Conservation (phyloP, 2,888 invertebrate species). For the Pomacea canaliculata region DNA sequence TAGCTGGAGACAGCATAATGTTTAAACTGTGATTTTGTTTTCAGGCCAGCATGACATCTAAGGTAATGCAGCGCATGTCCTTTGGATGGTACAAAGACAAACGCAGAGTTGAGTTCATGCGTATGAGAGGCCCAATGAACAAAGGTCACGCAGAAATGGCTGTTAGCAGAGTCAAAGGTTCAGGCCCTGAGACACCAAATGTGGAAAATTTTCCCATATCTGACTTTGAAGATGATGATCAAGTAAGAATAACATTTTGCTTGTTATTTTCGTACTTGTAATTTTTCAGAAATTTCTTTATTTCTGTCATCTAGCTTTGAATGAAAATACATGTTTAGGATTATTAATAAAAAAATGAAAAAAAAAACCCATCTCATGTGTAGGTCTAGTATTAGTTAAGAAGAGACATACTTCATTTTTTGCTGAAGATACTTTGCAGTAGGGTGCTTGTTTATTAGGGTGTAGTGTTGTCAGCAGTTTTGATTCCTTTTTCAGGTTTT, state of each 20-base stretch:
- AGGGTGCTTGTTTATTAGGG: too few relatives aligned
- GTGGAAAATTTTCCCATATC: slow-evolving; percentile 62
- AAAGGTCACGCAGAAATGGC: slow-evolving; percentile 97
- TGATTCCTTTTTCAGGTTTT: too few relatives aligned
- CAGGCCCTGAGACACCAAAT: slow-evolving; percentile 95
- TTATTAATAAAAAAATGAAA: too few relatives aligned
- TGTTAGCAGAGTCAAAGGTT: slow-evolving; percentile 73
- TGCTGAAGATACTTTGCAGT: too few relatives aligned
- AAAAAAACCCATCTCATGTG: too few relatives aligned
- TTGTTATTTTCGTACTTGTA: too few relatives aligned
- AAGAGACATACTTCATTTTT: too few relatives aligned
- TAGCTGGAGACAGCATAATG: not conserved
- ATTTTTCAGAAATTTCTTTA: too few relatives aligned
- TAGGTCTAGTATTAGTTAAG: too few relatives aligned
- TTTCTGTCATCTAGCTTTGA: too few relatives aligned
- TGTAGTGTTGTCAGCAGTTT: too few relatives aligned
- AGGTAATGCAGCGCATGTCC: slow-evolving; percentile 95
- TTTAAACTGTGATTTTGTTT: slow-evolving; percentile 27
- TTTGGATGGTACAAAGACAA: slow-evolving; percentile 80
- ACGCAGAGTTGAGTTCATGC: slow-evolving; percentile 92
- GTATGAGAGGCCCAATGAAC: slow-evolving; percentile 97
- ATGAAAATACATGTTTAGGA: too few relatives aligned
- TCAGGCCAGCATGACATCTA: slow-evolving; percentile 91
- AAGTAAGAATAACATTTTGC: slow-evolving; percentile 13
- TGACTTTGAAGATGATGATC: slow-evolving; percentile 57